Conservation (phyloP, 2,797 vertebrate species). For the Typhlichthys eigenmanni region DNA sequence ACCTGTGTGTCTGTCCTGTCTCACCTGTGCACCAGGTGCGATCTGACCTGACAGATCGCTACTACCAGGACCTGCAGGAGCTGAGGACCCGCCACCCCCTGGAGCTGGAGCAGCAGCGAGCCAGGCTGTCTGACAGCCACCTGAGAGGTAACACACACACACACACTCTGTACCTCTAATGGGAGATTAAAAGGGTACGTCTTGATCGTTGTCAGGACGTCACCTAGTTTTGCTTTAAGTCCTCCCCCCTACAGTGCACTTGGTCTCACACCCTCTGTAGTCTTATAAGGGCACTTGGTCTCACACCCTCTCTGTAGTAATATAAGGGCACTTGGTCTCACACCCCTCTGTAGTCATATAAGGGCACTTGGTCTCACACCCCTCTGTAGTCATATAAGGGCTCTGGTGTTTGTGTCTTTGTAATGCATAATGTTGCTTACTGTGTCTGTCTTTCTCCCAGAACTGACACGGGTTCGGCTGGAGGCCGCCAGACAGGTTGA, state of each 20-base stretch:
- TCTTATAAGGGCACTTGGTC: too few species aligned
- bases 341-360: too few species aligned
- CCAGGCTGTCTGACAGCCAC: conserved; percentile 81
- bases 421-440: not conserved
- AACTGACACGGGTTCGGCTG: conserved; percentile 69
- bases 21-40: conserved; percentile 60
- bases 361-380: too few species aligned
- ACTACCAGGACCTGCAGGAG: conserved; percentile 78
- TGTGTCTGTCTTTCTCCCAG: conserved; percentile 56
- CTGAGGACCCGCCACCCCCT: conserved; percentile 79
- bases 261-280: too few species aligned
- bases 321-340: too few species aligned
- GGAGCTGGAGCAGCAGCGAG: conserved; percentile 81
- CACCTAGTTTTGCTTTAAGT: too few species aligned
- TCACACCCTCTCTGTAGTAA: too few species aligned
- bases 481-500: conserved; percentile 77
- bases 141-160: conserved; percentile 75
- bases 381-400: too few species aligned
- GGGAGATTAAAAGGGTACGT: too few species aligned
- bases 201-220: too few species aligned
- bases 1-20: not conserved
- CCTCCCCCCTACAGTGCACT: too few species aligned
- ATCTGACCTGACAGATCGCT: conserved; percentile 77
- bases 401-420: not conserved
- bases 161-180: too few species aligned